Evolutionary conservation across 2,113 vertebrate species (phyloP).

Genomic region (Tyrannus savana): DNA sequence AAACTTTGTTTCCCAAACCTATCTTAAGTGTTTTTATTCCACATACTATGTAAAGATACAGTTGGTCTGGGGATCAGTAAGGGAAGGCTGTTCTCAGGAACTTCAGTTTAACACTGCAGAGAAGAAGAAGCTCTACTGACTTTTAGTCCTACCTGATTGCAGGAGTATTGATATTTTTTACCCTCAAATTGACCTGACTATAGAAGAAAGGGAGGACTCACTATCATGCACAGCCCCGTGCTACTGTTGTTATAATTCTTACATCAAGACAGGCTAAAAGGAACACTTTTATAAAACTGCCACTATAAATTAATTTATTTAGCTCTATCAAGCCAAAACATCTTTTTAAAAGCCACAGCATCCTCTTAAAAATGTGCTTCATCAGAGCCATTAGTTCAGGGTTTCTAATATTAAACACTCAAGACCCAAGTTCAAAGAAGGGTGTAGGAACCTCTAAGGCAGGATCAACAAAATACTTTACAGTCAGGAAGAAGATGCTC

Average conservation of each 20-base stretch:
- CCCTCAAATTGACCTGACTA: background rate
- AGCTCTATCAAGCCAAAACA: background rate
- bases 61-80: background rate
- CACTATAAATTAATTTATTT: constrained; percentile 5
- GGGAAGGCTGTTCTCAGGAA: background rate
- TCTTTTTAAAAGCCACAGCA: constrained; percentile 45
- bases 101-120: background rate
- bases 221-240: background rate
- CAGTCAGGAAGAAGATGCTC: background rate
- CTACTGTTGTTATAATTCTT: background rate
- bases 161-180: background rate
- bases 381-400: constrained; percentile 18
- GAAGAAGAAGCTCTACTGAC: background rate
- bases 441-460: background rate
- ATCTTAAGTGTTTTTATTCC: background rate
- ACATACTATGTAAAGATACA: background rate
- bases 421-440: background rate
- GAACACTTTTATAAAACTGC: background rate
- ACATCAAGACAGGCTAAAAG: constrained; percentile 13
- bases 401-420: constrained; percentile 27
- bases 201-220: background rate
- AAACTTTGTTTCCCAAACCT: background rate
- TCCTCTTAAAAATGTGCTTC: constrained; percentile 24
- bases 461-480: background rate
- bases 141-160: background rate